These are phyloP conservation scores for Brachystomella parvula DNA, from an alignment of 1,140 invertebrate species.

Conservation along the genomic window DNA sequence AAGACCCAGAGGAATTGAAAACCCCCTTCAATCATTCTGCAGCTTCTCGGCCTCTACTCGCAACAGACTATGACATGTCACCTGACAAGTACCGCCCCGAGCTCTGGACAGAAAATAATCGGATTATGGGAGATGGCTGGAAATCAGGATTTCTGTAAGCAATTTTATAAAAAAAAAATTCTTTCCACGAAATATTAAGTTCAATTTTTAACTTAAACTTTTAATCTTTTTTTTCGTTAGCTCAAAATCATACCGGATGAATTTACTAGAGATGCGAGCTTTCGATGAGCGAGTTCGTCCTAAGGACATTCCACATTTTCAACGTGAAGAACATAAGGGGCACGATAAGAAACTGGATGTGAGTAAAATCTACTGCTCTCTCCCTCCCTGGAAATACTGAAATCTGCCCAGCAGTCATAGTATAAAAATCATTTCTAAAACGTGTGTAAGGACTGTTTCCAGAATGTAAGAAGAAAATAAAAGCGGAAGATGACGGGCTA, in stretches of 20 bases:
- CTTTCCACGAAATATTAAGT: background rate
- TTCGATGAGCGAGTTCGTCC: background rate
- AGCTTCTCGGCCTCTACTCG: background rate
- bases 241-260: background rate
- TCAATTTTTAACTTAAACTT: background rate
- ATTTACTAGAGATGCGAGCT: background rate
- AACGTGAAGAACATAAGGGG: background rate
- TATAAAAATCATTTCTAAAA: background rate
- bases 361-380: background rate
- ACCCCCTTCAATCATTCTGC: background rate
- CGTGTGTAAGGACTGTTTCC: background rate
- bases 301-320: background rate
- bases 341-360: background rate
- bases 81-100: conserved; percentile 2
- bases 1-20: background rate
- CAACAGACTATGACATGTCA: background rate
- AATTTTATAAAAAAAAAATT: background rate
- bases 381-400: background rate
- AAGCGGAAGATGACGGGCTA: background rate
- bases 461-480: background rate
- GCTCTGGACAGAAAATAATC: background rate
- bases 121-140: background rate
- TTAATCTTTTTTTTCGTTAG: too few relatives aligned
- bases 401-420: background rate
- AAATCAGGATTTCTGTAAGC: background rate